Conservation (phyloP, 2,113 vertebrate genomes). For the Mungos mungo region DNA sequence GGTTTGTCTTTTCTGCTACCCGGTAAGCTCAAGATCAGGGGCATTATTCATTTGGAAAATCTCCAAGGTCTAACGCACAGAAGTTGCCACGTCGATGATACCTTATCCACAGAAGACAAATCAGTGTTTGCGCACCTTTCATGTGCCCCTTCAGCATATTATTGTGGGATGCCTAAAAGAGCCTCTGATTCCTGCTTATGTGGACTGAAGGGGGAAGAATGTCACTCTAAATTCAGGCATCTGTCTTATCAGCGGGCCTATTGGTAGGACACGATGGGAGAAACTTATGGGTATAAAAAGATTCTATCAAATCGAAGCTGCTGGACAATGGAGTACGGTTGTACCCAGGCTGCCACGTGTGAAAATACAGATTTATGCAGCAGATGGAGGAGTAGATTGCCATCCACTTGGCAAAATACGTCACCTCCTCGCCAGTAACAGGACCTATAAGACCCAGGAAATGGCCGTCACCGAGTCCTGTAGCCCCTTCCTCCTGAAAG, state of each 20-base stretch:
- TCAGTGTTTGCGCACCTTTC: background rate
- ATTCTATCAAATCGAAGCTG: background rate
- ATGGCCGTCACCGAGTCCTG: background rate
- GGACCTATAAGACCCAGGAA: background rate
- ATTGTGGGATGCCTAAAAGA: background rate
- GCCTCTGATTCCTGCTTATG: background rate
- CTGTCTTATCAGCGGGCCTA: background rate
- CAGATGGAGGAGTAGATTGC: background rate
- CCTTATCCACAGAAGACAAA: background rate
- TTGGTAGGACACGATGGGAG: background rate
- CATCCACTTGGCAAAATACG: background rate
- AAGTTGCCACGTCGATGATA: background rate
- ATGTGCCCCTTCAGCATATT: background rate
- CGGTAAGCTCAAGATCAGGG: background rate
- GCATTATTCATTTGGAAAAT: background rate
- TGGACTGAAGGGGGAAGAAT: background rate
- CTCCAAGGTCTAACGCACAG: background rate
- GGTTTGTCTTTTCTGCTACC: background rate
- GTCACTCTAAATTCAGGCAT: background rate
- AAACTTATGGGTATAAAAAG: constrained; percentile 16
- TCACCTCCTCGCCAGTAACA: background rate
- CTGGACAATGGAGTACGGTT: background rate
- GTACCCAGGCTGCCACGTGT: background rate
- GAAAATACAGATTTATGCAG: background rate
- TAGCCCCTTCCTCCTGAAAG: background rate